A percentile compares a stretch with the other conserved stretches of the same genome.
Evolutionary conservation across 2,888 invertebrate genomes (phyloP).

Genomic region (Amphipyra berbera): DNA sequence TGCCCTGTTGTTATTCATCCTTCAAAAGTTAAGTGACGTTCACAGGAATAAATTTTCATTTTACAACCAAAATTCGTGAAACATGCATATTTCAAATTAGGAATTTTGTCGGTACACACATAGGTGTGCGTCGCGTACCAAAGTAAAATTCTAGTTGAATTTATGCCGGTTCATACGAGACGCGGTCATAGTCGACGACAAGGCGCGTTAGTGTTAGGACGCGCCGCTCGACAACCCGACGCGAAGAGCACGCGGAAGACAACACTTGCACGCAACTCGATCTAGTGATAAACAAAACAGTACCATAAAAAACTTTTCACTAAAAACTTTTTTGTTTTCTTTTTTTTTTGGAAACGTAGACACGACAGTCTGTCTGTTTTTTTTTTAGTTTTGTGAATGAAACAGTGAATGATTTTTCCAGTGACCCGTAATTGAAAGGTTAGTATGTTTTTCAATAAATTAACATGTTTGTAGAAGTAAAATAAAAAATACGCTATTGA

Average conservation of each 20-base stretch:
- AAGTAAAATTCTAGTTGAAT: conserved; percentile 71
- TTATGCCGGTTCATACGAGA: conserved; percentile 65
- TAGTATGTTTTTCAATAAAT: conserved; percentile 69
- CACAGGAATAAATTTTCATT: conserved; percentile 17
- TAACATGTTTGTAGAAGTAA: conserved; percentile 37
- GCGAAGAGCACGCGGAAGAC: conserved; percentile 72
- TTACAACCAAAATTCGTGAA: conserved; percentile 18
- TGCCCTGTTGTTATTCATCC: neutral
- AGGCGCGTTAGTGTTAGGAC: conserved; percentile 76
- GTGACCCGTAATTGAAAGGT: conserved; percentile 76
- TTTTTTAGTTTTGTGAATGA: conserved; percentile 69
- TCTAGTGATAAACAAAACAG: conserved; percentile 58
- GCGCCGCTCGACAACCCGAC: conserved; percentile 68
- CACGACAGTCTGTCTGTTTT: conserved; percentile 32
- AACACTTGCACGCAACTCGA: conserved; percentile 60
- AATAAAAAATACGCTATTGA: conserved; percentile 32
- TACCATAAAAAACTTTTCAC: conserved; percentile 36
- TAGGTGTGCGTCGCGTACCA: conserved; percentile 59
- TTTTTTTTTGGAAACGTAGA: conserved; percentile 23
- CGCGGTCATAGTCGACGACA: conserved; percentile 78
- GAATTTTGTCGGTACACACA: conserved; percentile 54
- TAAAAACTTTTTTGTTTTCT: conserved; percentile 34
- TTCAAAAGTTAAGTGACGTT: conserved; percentile 5
- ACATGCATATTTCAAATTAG: conserved; percentile 50
- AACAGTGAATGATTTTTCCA: conserved; percentile 75